These are phyloP conservation scores for Rhynchomys soricoides DNA, from an alignment of 2,113 vertebrate species.

Conservation along the genomic window DNA sequence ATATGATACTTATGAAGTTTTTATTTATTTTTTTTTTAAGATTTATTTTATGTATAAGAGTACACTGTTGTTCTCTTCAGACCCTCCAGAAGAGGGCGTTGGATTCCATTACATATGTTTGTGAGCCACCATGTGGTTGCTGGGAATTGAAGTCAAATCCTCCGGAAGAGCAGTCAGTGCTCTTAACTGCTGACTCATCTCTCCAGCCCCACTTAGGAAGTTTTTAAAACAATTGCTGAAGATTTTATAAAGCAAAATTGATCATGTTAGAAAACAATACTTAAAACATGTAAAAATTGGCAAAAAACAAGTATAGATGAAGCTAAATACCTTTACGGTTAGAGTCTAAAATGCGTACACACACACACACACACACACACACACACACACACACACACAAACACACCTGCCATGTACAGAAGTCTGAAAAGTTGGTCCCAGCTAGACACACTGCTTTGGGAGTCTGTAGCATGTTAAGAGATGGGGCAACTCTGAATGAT, in stretches of 20 bases:
- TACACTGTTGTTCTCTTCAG: too few species aligned
- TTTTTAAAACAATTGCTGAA: not conserved
- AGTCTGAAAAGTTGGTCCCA: not conserved
- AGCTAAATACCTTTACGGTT: not conserved
- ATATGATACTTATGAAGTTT: not conserved
- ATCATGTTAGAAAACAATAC: not conserved
- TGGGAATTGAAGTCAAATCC: too few species aligned
- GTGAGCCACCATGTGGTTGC: too few species aligned
- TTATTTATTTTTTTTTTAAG: too few species aligned
- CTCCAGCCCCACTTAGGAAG: not conserved
- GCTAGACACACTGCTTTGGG: not conserved
- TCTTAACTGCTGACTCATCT: too few species aligned
- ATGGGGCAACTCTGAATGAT: not conserved
- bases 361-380: too few species aligned
- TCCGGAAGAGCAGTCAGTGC: too few species aligned
- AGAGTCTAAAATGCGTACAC: not conserved
- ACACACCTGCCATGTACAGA: too few species aligned
- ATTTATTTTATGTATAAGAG: too few species aligned
- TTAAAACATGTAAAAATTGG: not conserved
- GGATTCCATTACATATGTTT: too few species aligned
- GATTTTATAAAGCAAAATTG: not conserved
- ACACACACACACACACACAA: too few species aligned
- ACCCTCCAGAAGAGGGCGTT: too few species aligned
- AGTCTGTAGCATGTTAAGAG: not conserved
- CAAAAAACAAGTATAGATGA: not conserved